These are phyloP conservation scores for Agrochola lychnidis DNA, from an alignment of 2,888 invertebrate species.

Conservation along the genomic window DNA sequence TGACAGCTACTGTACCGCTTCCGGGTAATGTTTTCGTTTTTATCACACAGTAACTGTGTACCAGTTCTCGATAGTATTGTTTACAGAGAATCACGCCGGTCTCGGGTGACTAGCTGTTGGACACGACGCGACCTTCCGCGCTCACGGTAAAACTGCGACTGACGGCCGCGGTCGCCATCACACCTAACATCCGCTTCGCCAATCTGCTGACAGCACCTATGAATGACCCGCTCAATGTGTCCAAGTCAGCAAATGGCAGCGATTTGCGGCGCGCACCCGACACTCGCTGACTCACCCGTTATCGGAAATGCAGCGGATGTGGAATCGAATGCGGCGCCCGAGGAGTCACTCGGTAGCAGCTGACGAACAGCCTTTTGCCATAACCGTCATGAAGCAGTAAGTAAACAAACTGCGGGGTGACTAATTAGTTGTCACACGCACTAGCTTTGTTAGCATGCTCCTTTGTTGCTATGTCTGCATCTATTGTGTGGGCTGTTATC, in stretches of 20 bases:
- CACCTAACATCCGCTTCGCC: constrained; percentile 75
- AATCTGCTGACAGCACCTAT: constrained; percentile 78
- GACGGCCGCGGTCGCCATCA: constrained; percentile 68
- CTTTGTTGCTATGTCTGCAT: constrained; percentile 81
- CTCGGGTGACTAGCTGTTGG: constrained; percentile 60
- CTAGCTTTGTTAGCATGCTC: constrained; percentile 79
- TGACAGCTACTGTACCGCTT: constrained; percentile 65
- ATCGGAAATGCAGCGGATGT: constrained; percentile 88
- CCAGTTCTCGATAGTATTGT: constrained; percentile 77
- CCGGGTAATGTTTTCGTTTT: constrained; percentile 82
- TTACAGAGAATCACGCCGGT: constrained; percentile 77
- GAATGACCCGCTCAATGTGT: constrained; percentile 76
- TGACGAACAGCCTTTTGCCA: constrained; percentile 83
- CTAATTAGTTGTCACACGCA: constrained; percentile 83
- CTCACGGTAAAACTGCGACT: constrained; percentile 76
- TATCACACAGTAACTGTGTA: constrained; percentile 75
- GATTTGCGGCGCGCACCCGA: constrained; percentile 59
- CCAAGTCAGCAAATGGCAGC: constrained; percentile 74
- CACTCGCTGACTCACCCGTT: constrained; percentile 84
- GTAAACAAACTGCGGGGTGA: constrained; percentile 82
- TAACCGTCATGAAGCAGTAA: constrained; percentile 79
- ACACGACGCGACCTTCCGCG: constrained; percentile 77
- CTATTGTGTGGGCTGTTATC: constrained; percentile 68
- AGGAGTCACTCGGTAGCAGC: constrained; percentile 80
- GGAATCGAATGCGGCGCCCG: constrained; percentile 74